These are phyloP conservation scores for Rachycentron canadum DNA, from an alignment of 2,797 vertebrate genomes.

Conservation along the genomic window DNA sequence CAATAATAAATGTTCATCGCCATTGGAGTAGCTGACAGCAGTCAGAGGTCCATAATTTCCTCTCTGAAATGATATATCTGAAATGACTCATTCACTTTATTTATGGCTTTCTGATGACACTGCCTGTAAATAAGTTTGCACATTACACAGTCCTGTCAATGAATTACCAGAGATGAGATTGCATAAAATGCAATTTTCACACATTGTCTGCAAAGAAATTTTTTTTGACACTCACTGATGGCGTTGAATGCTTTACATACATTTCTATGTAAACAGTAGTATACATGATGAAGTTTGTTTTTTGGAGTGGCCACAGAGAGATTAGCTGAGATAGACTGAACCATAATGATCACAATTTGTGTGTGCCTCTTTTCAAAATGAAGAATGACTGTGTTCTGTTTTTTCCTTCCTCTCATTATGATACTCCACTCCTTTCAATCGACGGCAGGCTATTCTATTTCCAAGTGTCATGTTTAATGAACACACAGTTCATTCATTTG, in stretches of 20 bases:
- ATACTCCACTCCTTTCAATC: conserved; percentile 65
- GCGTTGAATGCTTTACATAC: neutral
- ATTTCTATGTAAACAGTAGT: conserved; percentile 16
- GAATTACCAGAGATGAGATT: conserved; percentile 59
- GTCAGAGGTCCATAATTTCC: conserved; percentile 66
- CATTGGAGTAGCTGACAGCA: conserved; percentile 53
- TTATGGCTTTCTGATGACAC: conserved; percentile 72
- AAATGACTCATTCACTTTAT: conserved; percentile 78
- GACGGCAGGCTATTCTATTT: conserved; percentile 66
- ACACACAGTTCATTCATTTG: conserved; percentile 70
- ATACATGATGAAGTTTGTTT: conserved; percentile 27
- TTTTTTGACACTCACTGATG: conserved; percentile 8
- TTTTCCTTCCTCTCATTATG: conserved; percentile 66
- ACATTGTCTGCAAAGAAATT: conserved; percentile 34
- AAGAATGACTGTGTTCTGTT: conserved; percentile 57
- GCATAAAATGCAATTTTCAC: conserved; percentile 46
- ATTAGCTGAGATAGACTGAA: conserved; percentile 53
- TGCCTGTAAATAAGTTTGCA: conserved; percentile 60
- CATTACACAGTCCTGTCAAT: conserved; percentile 52
- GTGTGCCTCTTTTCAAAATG: conserved; percentile 56
- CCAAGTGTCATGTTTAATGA: conserved; percentile 78
- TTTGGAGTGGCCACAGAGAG: conserved; percentile 23
- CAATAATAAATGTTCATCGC: conserved; percentile 58
- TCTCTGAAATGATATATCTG: conserved; percentile 67
- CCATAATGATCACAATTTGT: conserved; percentile 60